Evolutionary conservation across 1,140 invertebrate genomes (phyloP), one percentile per base, ranked within the genome.

Genomic region (Schlechtendalia chinensis): DNA sequence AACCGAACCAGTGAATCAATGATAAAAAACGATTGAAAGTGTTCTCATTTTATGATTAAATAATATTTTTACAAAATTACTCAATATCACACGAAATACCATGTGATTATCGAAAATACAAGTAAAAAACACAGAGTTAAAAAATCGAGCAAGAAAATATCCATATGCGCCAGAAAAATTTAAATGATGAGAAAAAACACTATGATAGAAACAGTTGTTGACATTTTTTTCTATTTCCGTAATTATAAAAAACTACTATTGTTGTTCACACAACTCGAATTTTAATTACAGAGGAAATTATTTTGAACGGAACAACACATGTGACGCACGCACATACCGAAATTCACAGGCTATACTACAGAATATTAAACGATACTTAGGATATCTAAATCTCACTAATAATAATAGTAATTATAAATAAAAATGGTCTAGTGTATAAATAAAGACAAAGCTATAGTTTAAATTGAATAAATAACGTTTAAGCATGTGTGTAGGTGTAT

Each of bases 231-330:
- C 47, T 54, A 54, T 54, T 54, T 72, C 69, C 24, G 17, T 32
- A 8, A 53, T 11, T 72, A 54, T 6, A 54, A 72, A 72, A 69
- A 72, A 54, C 19, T 2, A n/a, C 12, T 54, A 54, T 54, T 72
- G 17, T 71, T 69, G 22, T 54, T 72, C 69, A 72, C 69, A 72
- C 69, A 72, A 72, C 14, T 53, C 53, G 27, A 72, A 72, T n/a
- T 53, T 72, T 54, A 72, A 72, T 72, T 32, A 72, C 19, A 54
- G 24, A 27, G 4, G 29, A 2, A 29, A 71, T 27, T 71, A 72
- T 72, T 54, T 29, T 54, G 54, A 54, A 29, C 29, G 1, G 1
- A 54, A 39, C 32, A 72, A 72, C 69, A 72, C 24, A 14, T 72
- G 69, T 17, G 6, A 3, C 6, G 59, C 50, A 19, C 17, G 22